Evolutionary conservation across 2,113 vertebrate genomes (phyloP), one percentile per base, ranked within the genome.

Genomic region (Ictalurus punctatus): DNA sequence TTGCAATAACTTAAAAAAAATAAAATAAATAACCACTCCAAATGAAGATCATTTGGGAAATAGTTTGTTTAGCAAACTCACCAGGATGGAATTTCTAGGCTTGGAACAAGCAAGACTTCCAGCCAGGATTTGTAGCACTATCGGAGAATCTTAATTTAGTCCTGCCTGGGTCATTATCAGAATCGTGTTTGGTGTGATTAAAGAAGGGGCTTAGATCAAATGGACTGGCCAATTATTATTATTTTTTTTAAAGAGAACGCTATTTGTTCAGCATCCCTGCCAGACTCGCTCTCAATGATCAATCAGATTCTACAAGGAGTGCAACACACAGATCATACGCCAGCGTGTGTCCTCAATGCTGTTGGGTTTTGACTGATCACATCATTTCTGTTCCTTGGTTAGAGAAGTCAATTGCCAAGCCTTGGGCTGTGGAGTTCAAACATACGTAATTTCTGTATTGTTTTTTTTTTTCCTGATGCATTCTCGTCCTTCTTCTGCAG

Each of bases 121-220:
- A 73, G 79, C 65, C 27, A 13, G 86, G 86, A 83, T 83, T 83
- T 83, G 65, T 27, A 73, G 48, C 48, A n/a, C 25, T 58, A 59
- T n/a, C 23, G 61, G 17, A 27, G n/a, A 56, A 83, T 83, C 86
- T 71, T 56, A 71, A 40, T 73, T 73, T 65, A 40, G 37, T 54
- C 59, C 21, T 74, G 52, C 86, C 21, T 67, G 30, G 59, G 65
- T 34, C 52, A 73, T 71, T 83, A 71, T 83, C 52, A 69, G 56
- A 83, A 69, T 37, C 16, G 13, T 73, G 21, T 73, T 88, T 83
- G 34, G n/a, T 88, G 56, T 73, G 79, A 88, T 88, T 88, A 73
- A 83, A 83, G 79, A 58, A 81, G 3, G 9, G 21, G 79, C 52
- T 83, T 82, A 73, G 44, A 81, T 59, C 2, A 67, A 40, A 59